A percentile compares a stretch with the other conserved stretches of the same genome.
Evolutionary conservation across 2,113 vertebrate genomes (phyloP).

Genomic region (Oreochromis niloticus): DNA sequence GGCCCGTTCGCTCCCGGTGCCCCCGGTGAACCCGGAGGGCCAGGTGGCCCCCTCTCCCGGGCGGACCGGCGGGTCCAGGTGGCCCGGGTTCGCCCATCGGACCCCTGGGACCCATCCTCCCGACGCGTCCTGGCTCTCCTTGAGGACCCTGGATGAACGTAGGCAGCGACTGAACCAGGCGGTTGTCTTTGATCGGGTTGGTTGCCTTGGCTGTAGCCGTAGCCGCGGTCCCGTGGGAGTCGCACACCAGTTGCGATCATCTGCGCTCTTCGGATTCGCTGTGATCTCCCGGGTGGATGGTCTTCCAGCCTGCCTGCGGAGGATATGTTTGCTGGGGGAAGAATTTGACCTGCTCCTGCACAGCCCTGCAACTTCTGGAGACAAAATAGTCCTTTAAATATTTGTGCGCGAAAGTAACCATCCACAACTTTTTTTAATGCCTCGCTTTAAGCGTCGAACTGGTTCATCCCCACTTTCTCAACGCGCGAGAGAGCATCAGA

Average conservation of each 20-base stretch:
- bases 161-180: constrained; percentile 88
- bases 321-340: constrained; percentile 77
- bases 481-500: not conserved
- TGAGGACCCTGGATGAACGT: constrained; percentile 92
- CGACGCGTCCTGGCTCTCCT: constrained; percentile 86
- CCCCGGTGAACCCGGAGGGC: constrained; percentile 83
- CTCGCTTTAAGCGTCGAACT: not conserved
- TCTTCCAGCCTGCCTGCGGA: constrained; percentile 90
- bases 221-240: constrained; percentile 85
- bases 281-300: constrained; percentile 84
- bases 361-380: constrained; percentile 4
- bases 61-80: constrained; percentile 84
- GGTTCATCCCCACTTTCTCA: constrained; percentile 15
- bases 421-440: constrained; percentile 57
- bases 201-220: constrained; percentile 80
- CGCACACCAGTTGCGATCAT: constrained; percentile 94
- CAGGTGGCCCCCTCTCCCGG: constrained; percentile 83
- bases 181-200: constrained; percentile 78
- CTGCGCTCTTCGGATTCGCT: constrained; percentile 89
- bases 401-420: constrained; percentile 38
- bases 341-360: not conserved
- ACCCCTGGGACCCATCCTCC: constrained; percentile 85
- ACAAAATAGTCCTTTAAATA: constrained; percentile 21
- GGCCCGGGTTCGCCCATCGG: constrained; percentile 84
- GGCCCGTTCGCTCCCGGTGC: constrained; percentile 76